Conservation (phyloP, 2,797 vertebrate genomes). For the Eidolon dupreanum region DNA sequence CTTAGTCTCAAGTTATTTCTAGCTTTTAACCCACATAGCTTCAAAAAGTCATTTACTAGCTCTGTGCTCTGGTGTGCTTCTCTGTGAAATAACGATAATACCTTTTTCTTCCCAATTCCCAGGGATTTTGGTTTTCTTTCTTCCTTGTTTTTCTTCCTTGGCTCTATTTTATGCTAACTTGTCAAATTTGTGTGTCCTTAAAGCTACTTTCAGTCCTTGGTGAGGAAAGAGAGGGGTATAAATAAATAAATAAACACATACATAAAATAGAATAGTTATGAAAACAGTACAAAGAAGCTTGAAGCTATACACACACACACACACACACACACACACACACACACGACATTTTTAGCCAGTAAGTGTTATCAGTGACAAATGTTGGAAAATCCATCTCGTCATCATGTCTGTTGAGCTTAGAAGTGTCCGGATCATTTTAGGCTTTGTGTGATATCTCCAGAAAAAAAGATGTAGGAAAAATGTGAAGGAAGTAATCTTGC, state of each 20-base stretch:
- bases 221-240: background rate
- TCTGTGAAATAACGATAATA: background rate
- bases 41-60: background rate
- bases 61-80: background rate
- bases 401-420: background rate
- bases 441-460: background rate
- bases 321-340: too few relatives aligned
- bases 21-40: background rate
- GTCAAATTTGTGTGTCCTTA: background rate
- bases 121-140: background rate
- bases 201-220: background rate
- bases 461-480: background rate
- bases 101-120: background rate
- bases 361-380: background rate
- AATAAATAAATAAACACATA: background rate
- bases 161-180: background rate
- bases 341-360: background rate
- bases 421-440: background rate
- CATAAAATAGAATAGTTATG: background rate
- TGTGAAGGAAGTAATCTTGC: background rate
- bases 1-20: background rate
- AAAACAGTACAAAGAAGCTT: background rate
- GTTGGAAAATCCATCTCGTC: background rate
- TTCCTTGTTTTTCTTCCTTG: background rate
- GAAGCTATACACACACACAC: background rate